These are phyloP conservation scores for Ispidina picta DNA, from an alignment of 2,797 vertebrate genomes.

Conservation along the genomic window DNA sequence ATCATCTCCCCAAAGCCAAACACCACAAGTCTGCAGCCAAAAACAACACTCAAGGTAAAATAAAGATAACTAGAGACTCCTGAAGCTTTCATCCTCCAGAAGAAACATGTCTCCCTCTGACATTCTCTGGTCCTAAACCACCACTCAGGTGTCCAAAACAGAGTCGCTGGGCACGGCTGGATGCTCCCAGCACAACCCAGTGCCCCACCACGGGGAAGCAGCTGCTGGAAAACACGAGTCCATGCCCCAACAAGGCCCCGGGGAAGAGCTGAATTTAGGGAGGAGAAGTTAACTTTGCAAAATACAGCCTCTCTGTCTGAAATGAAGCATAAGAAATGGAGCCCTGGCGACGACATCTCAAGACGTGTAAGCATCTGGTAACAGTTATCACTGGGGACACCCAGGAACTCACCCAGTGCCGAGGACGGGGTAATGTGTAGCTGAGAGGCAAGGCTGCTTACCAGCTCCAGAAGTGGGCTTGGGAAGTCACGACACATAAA, in stretches of 20 bases:
- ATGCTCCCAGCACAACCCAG: background rate
- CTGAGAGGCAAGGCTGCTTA: background rate
- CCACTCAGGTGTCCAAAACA: background rate
- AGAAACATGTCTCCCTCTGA: background rate
- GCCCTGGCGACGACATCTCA: slow-evolving; percentile 5
- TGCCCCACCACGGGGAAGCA: rapidly evolving
- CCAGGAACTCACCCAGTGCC: background rate
- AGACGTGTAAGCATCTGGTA: slow-evolving; percentile 32
- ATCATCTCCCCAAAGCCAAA: background rate
- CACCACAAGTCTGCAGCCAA: background rate
- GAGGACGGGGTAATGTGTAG: background rate
- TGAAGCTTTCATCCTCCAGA: background rate
- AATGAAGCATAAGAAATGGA: background rate
- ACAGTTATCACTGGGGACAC: background rate
- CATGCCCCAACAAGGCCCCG: rapidly evolving
- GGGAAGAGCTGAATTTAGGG: background rate
- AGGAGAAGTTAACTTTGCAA: background rate
- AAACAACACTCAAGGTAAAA: background rate
- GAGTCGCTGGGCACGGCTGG: background rate
- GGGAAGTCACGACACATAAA: background rate
- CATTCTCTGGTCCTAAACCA: background rate
- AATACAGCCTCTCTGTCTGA: background rate
- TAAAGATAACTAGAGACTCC: background rate
- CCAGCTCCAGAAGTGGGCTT: background rate
- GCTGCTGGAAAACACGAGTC: background rate